These are phyloP conservation scores for Ictalurus punctatus DNA, from an alignment of 2,113 vertebrate species.

Conservation along the genomic window DNA sequence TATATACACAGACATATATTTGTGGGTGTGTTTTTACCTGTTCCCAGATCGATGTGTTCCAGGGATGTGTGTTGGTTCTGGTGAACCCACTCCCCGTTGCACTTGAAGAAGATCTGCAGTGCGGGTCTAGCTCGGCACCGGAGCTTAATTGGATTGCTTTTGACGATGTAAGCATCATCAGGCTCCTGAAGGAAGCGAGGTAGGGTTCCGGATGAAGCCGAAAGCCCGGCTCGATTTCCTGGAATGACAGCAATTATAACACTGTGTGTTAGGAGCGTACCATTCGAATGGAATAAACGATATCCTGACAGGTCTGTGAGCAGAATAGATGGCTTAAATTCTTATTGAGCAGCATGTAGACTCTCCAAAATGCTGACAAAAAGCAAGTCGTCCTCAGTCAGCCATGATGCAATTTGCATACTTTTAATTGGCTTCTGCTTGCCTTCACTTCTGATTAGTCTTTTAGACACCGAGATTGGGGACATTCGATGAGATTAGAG, in stretches of 20 bases:
- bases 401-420: slow-evolving; percentile 40
- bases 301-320: neutral
- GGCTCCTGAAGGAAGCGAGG: slow-evolving; percentile 94
- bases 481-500: slow-evolving; percentile 10
- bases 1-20: neutral
- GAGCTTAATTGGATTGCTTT: slow-evolving; percentile 93
- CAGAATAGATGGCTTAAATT: slow-evolving; percentile 11
- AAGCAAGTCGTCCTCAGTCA: slow-evolving; percentile 26
- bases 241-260: slow-evolving; percentile 44
- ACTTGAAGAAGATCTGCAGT: slow-evolving; percentile 99
- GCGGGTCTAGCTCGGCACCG: slow-evolving; percentile 88
- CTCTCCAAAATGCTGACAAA: slow-evolving; percentile 2
- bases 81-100: slow-evolving; percentile 97
- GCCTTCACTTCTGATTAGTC: slow-evolving; percentile 43
- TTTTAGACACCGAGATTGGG: slow-evolving; percentile 19
- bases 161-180: slow-evolving; percentile 94
- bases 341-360: neutral
- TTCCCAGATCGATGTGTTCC: slow-evolving; percentile 85
- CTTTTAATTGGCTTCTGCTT: slow-evolving; percentile 48
- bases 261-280: neutral
- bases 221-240: slow-evolving; percentile 81
- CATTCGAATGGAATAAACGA: neutral
- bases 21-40: slow-evolving; percentile 74
- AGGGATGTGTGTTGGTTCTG: slow-evolving; percentile 90
- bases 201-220: slow-evolving; percentile 83